Conservation (phyloP, 2,113 vertebrate genomes). For the Typhlomys cinereus region DNA sequence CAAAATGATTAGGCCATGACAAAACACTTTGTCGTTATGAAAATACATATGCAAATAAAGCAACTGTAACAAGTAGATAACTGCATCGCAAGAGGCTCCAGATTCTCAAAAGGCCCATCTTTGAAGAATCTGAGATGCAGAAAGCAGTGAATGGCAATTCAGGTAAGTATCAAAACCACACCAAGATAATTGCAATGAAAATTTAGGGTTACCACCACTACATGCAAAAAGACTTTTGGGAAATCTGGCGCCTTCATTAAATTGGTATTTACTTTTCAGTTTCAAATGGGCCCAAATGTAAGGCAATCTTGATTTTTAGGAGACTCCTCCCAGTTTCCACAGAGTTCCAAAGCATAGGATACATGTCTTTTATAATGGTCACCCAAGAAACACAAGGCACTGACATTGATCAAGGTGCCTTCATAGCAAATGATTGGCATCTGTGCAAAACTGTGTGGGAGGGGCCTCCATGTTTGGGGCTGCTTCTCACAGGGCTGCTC, state of each 20-base stretch:
- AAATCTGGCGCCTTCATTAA: conserved; percentile 52
- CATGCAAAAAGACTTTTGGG: conserved; percentile 55
- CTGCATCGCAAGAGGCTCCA: neutral
- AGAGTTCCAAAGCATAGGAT: conserved; percentile 54
- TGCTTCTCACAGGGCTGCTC: neutral
- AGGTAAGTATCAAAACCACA: neutral
- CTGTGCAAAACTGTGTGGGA: conserved; percentile 42
- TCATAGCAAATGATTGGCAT: conserved; percentile 36
- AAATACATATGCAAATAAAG: conserved; percentile 10
- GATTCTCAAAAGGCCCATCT: conserved; percentile 60
- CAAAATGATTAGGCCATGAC: neutral
- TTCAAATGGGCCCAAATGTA: conserved; percentile 75
- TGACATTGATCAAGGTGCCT: neutral
- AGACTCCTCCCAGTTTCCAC: conserved; percentile 58
- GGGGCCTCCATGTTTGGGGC: neutral
- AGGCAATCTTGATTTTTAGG: conserved; percentile 48
- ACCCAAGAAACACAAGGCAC: conserved; percentile 28
- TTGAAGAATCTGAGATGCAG: neutral
- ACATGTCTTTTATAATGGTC: neutral
- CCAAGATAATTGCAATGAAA: neutral
- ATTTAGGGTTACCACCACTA: neutral
- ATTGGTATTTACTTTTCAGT: conserved; percentile 52
- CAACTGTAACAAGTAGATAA: conserved; percentile 11
- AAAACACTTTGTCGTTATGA: neutral
- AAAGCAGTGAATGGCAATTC: neutral